These are phyloP conservation scores for Lycodopsis pacificus DNA, from an alignment of 2,797 vertebrate genomes.

Conservation along the genomic window DNA sequence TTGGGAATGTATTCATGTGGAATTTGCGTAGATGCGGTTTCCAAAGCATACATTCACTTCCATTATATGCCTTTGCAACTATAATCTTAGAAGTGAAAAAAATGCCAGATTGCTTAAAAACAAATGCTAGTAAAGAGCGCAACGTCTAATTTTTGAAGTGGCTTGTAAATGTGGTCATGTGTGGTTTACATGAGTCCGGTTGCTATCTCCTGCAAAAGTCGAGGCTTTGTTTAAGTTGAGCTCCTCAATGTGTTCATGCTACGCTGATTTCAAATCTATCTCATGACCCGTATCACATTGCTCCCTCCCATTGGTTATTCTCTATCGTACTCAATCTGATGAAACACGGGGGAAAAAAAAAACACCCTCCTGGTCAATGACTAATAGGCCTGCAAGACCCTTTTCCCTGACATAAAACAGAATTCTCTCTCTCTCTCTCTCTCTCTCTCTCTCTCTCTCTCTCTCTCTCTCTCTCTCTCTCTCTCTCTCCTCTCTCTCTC, in stretches of 20 bases:
- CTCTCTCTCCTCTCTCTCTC: no score
- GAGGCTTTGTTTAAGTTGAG: slow-evolving; percentile 31
- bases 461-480: no score
- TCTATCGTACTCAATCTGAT: slow-evolving; percentile 19
- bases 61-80: not conserved
- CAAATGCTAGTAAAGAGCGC: slow-evolving; percentile 43
- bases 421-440: not conserved
- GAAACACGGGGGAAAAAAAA: slow-evolving; percentile 24
- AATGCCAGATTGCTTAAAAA: slow-evolving; percentile 25
- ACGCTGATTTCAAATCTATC: slow-evolving; percentile 35
- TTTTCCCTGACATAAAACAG: slow-evolving; percentile 55
- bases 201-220: slow-evolving; percentile 43
- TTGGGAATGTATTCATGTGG: slow-evolving; percentile 40
- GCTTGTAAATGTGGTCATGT: slow-evolving; percentile 68
- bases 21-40: slow-evolving; percentile 58
- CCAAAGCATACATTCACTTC: slow-evolving; percentile 50
- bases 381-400: not conserved
- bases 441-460: no score
- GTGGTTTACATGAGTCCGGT: slow-evolving; percentile 53
- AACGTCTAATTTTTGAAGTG: slow-evolving; percentile 64
- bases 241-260: slow-evolving; percentile 10
- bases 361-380: slow-evolving; percentile 17
- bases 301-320: slow-evolving; percentile 14
- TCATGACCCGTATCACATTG: slow-evolving; percentile 22
- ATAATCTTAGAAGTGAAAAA: slow-evolving; percentile 15